Evolutionary conservation across 2,888 invertebrate species (phyloP), one percentile per base, ranked within the genome.

Genomic region (Prenolepis imparis): DNA sequence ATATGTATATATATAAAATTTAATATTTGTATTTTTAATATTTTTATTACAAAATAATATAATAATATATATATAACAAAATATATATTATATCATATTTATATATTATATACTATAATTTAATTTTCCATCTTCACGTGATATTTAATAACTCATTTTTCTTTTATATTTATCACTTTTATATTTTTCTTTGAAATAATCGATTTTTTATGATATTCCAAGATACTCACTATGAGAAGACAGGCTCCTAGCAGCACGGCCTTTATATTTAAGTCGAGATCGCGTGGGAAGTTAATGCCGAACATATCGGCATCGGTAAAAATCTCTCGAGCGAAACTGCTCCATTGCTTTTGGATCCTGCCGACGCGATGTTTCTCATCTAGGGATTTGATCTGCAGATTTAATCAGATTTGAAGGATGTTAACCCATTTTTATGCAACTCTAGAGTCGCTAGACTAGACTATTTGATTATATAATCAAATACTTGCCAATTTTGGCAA

Each of bases 261-360:
- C 93, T 98, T 98, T 95, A 98, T 97, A 94, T 97, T 96, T 64
- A 97, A 97, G 93, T 98, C 98, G 92, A 99, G 95, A 94, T 98
- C 98, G 96, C 97, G 96, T 0, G 99, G 99, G 94, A 99, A 99
- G n/a, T 96, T 96, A 85, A 99, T 97, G 39, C 98, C 98, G 94
- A 98, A 99, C 94, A 97, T 97, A 94, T 98, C 98, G 0, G 98
- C 96, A 95, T 98, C 98, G 0, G 98, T 98, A 94, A 98, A 98
- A 84, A 96, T 95, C 95, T 98, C 98, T 82, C 97, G 96, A 0
- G 96, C 95, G 66, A 98, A 92, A 0, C 98, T 98, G 0, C 97
- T 96, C 98, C 98, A 98, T 93, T 98, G 97, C 94, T 98, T 98
- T 0, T 97, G 97, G 90, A 99, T 98, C 94, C 96, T 97, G 1